Conservation (phyloP, 2,797 vertebrate genomes). For the Onychomys leucogaster region DNA sequence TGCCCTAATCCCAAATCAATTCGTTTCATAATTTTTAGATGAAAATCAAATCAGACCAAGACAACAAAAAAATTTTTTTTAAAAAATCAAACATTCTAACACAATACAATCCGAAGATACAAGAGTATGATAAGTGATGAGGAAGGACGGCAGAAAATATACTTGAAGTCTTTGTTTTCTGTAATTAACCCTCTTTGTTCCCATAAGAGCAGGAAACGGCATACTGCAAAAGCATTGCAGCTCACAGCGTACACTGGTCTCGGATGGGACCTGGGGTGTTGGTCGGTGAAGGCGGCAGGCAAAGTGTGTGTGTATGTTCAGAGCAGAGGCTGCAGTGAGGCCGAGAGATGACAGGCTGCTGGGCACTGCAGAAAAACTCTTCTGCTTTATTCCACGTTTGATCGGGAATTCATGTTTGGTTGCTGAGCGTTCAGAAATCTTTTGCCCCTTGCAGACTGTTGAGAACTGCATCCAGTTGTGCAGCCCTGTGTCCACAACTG, state of each 20-base stretch:
- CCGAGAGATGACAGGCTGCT: not conserved
- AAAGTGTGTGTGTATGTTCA: fast-evolving
- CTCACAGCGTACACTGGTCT: not conserved
- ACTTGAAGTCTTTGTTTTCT: not conserved
- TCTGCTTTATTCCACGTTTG: not conserved
- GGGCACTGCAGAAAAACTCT: not conserved
- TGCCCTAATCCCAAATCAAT: not conserved
- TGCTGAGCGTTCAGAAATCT: not conserved
- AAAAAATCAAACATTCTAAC: not conserved
- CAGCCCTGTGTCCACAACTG: not conserved
- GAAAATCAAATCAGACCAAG: not conserved
- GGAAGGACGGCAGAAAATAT: not conserved
- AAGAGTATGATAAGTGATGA: too few species aligned
- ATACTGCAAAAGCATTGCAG: not conserved
- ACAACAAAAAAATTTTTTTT: not conserved
- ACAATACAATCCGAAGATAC: not conserved
- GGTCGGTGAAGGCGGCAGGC: fast-evolving
- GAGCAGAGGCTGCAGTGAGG: not conserved
- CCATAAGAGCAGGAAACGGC: not conserved
- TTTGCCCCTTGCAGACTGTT: not conserved
- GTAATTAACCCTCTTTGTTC: not conserved
- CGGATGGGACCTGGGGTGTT: too few species aligned
- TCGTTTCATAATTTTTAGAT: not conserved
- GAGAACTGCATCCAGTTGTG: not conserved
- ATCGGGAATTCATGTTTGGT: not conserved